Evolutionary conservation across 2,888 invertebrate species (phyloP), one percentile per base, ranked within the genome.

Genomic region (Trissolcus brochymenae): DNA sequence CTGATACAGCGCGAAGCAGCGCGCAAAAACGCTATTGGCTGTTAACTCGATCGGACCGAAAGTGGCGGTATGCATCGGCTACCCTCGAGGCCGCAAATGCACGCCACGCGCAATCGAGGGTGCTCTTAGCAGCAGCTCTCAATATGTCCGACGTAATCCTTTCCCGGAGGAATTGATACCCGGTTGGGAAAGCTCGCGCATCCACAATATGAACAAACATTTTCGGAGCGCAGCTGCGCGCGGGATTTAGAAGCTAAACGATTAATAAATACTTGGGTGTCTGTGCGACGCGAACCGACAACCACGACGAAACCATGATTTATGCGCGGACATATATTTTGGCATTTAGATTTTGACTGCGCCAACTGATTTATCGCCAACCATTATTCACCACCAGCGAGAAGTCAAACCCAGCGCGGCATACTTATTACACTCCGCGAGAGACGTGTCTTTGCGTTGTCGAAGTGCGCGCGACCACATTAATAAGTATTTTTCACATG

Each of bases 181-280:
- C 53, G 77, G 80, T 80, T 81, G 35, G 35, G 35, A 35, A 35
- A 35, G 35, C 35, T 84, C 83, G 82, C 82, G 82, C 84, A 35
- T 35, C 35, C 35, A 35, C 35, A 83, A 85, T 85, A 84, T 84
- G 84, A 83, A 85, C 83, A 84, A 85, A 85, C 86, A 84, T 84
- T 35, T 35, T 84, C 83, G 82, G 84, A 85, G 81, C 81, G 84
- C 87, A 87, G 87, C 86, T 87, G 87, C 83, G 84, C 82, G 77
- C 80, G 83, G 87, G 87, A 86, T 87, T 87, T 87, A 83, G 86
- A 84, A 87, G 85, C 84, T 83, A 84, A 84, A 84, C 86, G 87
- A 87, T 87, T 87, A 86, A 87, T 86, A 86, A 87, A 86, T 85
- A 84, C 83, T 80, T 76, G 76, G 72, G 60, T 64, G 78, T 80